These are phyloP conservation scores for Rafetus swinhoei DNA, from an alignment of 2,113 vertebrate species.

Conservation along the genomic window DNA sequence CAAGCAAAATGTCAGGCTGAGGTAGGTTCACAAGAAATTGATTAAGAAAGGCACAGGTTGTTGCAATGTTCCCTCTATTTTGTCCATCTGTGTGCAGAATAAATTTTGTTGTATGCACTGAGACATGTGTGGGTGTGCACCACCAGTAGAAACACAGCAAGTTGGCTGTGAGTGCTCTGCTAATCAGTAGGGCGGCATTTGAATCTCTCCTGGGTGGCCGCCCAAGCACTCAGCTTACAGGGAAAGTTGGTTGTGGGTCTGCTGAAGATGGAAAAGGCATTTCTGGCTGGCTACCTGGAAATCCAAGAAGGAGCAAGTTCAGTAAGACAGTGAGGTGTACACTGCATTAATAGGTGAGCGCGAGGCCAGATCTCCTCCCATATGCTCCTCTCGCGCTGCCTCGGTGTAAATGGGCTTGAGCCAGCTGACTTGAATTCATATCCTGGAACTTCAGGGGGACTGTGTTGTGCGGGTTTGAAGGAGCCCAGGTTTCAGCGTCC, in stretches of 20 bases:
- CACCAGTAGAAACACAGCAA: no score
- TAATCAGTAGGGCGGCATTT: no score
- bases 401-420: slow-evolving; percentile 8
- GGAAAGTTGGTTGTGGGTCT: not conserved
- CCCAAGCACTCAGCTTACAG: no score
- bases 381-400: not conserved
- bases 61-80: no score
- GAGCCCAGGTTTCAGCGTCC: not conserved
- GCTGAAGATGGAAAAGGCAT: not conserved
- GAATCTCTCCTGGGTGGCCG: no score
- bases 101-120: no score
- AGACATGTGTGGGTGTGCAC: no score
- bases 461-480: not conserved
- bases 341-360: not conserved
- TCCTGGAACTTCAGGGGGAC: not conserved
- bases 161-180: no score
- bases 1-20: slow-evolving; percentile 24
- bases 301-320: not conserved
- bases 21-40: not conserved
- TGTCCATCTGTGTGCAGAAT: no score
- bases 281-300: not conserved
- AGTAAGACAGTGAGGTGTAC: not conserved
- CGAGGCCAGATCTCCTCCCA: not conserved
- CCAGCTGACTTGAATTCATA: not conserved
- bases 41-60: not conserved